phyloP scores from a whole-genome alignment of 1,140 invertebrate genomes.

The Hylaeus volcanicus region DNA sequence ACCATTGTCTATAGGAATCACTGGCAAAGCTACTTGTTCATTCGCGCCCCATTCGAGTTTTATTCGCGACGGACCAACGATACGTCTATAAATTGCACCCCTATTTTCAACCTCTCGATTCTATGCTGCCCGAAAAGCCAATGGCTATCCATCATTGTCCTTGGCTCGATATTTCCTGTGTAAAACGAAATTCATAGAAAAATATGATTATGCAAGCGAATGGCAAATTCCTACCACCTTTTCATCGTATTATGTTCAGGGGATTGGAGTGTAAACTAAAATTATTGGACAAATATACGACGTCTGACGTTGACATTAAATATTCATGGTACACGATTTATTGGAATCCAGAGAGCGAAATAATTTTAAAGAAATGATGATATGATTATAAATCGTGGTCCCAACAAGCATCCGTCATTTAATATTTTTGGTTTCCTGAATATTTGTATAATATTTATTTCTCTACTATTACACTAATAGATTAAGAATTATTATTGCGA shows the following conservation, averaged over 20 bases:
- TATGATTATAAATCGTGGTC: no score
- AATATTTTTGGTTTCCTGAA: no score
- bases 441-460: no score
- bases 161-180: background rate
- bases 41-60: no score
- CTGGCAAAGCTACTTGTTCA: background rate
- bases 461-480: no score
- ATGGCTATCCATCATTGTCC: constrained; percentile 12
- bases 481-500: no score
- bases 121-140: background rate
- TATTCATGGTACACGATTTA: no score
- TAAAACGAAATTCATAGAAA: background rate
- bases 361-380: no score
- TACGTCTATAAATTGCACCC: background rate
- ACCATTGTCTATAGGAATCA: background rate
- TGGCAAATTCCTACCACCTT: background rate
- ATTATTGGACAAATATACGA: background rate
- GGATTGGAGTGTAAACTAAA: background rate
- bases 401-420: no score
- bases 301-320: no score
- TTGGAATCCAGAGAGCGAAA: no score
- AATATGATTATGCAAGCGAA: background rate
- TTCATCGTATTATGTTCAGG: background rate
- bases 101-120: background rate
- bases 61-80: background rate